These are phyloP conservation scores for Sebastes diploproa DNA, from an alignment of 2,797 vertebrate genomes.

Conservation along the genomic window DNA sequence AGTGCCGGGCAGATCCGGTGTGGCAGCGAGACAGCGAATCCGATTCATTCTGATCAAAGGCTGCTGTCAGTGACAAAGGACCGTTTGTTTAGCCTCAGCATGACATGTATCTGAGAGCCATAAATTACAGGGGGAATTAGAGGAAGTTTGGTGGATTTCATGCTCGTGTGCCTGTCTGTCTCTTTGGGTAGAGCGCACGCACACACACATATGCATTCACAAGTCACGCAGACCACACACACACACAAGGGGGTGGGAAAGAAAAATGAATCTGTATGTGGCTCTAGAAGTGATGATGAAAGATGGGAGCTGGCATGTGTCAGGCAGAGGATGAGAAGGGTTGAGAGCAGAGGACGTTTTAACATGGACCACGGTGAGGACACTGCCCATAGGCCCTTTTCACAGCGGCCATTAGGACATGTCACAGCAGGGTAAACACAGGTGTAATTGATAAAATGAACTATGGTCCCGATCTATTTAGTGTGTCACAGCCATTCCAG, in stretches of 20 bases:
- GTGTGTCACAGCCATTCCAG: too few relatives aligned
- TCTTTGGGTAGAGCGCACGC: constrained; percentile 31
- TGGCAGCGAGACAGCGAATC: constrained; percentile 66
- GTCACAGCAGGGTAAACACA: too few relatives aligned
- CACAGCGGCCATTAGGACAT: too few relatives aligned
- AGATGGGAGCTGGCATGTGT: constrained; percentile 61
- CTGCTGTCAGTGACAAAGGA: constrained; percentile 76
- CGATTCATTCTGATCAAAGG: constrained; percentile 79
- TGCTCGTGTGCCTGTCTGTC: constrained; percentile 73
- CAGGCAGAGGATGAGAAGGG: constrained; percentile 38
- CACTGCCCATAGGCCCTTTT: neutral
- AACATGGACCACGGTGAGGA: constrained; percentile 12
- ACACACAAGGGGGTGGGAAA: neutral
- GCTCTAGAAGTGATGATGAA: constrained; percentile 46
- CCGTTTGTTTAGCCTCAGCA: constrained; percentile 78
- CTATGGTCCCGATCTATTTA: too few relatives aligned
- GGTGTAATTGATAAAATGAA: too few relatives aligned
- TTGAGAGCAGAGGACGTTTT: constrained; percentile 23
- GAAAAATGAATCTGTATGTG: constrained; percentile 46
- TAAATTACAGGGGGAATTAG: constrained; percentile 79
- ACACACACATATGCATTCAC: constrained; percentile 21
- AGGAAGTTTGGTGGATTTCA: constrained; percentile 78
- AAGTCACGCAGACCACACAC: constrained; percentile 51
- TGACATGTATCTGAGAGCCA: constrained; percentile 77
- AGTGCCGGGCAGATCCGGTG: constrained; percentile 58